Evolutionary conservation across 92 coral and sea anemone species (phyloP).

Genomic region (Scolanthus callimorphus): DNA sequence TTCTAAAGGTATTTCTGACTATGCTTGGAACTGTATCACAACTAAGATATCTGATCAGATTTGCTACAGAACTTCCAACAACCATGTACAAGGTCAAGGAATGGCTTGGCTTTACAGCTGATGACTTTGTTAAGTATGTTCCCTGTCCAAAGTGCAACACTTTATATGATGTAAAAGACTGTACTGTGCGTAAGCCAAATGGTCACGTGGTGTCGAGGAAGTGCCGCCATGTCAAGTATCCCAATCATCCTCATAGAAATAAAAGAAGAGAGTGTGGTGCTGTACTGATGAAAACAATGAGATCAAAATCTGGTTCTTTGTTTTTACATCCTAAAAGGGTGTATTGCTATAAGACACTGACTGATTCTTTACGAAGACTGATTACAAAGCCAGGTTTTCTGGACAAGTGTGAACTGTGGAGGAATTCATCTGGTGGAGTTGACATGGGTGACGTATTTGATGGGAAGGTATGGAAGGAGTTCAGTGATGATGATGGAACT

Average conservation of each 20-base stretch:
- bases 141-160: conserved; percentile 24
- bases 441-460: conserved; percentile 13
- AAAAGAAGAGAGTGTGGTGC: conserved; percentile 23
- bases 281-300: conserved; percentile 13
- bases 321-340: conserved; percentile 4
- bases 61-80: conserved; percentile 3
- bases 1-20: background rate
- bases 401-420: conserved; percentile 11
- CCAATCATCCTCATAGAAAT: conserved; percentile 13
- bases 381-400: conserved; percentile 6
- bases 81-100: conserved; percentile 13
- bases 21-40: conserved; percentile 7
- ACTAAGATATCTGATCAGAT: background rate
- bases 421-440: background rate
- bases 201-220: conserved; percentile 15
- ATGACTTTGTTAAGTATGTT: conserved; percentile 26
- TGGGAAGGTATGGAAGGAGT: conserved; percentile 27
- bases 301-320: conserved; percentile 14
- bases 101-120: background rate
- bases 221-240: conserved; percentile 16
- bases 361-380: conserved; percentile 9
- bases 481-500: conserved; percentile 10
- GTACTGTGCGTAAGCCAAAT: conserved; percentile 1
- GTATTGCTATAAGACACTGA: conserved; percentile 17
- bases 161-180: conserved; percentile 5